Conservation (phyloP, 2,888 invertebrate genomes). For the Ophion ellenae region DNA sequence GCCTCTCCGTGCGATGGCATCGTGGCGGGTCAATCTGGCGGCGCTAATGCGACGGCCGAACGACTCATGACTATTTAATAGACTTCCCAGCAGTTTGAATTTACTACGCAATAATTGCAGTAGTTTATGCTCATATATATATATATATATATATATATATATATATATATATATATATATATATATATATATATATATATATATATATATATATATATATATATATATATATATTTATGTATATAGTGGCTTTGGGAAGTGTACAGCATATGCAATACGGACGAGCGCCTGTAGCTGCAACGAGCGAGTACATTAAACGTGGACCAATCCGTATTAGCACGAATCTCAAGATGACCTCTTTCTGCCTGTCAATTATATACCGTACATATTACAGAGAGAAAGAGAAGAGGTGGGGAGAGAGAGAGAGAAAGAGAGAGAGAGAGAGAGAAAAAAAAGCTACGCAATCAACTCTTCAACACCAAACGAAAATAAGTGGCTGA, state of each 20-base stretch:
- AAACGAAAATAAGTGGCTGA: conserved; percentile 29
- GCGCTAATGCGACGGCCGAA: conserved; percentile 75
- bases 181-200: not conserved
- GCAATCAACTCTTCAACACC: conserved; percentile 43
- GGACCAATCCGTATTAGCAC: conserved; percentile 30
- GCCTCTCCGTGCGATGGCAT: conserved; percentile 58
- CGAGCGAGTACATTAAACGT: conserved; percentile 32
- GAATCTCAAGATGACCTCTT: conserved; percentile 51
- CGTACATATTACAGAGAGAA: not conserved
- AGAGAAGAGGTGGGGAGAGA: not conserved
- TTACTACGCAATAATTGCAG: conserved; percentile 58
- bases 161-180: conserved; percentile 9
- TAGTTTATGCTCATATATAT: conserved; percentile 38
- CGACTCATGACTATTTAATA: conserved; percentile 74
- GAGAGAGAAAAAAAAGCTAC: not conserved
- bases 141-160: not conserved
- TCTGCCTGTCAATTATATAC: conserved; percentile 9
- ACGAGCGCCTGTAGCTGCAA: not conserved
- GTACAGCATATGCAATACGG: too few relatives aligned
- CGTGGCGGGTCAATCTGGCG: conserved; percentile 77
- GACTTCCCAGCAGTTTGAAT: conserved; percentile 63
- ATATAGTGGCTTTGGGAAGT: too few relatives aligned
- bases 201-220: not conserved
- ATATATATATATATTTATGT: not conserved
- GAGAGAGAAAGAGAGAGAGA: not conserved